These are phyloP conservation scores for Tuta absoluta DNA, from an alignment of 2,888 invertebrate genomes.

Conservation along the genomic window DNA sequence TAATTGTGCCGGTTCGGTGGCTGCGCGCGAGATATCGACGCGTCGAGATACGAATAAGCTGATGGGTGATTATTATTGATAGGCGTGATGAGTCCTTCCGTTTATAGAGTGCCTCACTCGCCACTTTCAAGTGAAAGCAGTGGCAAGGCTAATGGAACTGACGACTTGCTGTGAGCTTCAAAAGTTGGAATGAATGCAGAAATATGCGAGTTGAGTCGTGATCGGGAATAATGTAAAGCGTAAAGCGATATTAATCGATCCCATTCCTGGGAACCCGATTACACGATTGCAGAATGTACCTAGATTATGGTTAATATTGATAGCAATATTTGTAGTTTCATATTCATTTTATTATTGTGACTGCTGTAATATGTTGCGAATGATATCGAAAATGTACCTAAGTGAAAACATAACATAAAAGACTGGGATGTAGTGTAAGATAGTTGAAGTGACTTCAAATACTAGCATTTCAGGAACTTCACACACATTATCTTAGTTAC, in stretches of 20 bases:
- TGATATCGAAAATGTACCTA: too few species aligned
- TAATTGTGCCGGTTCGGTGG: conserved; percentile 54
- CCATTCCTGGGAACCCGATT: conserved; percentile 15
- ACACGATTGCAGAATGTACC: conserved; percentile 16
- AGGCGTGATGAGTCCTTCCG: conserved; percentile 34
- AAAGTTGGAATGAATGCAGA: conserved; percentile 22
- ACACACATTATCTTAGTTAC: too few species aligned
- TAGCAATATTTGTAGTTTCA: conserved; percentile 11
- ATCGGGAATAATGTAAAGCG: conserved; percentile 22
- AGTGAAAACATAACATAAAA: too few species aligned
- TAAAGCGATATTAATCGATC: conserved; percentile 16
- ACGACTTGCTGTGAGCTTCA: conserved; percentile 15
- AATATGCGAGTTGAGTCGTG: conserved; percentile 16
- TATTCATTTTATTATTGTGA: background rate
- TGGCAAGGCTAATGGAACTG: conserved; percentile 19
- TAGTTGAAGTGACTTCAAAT: too few species aligned
- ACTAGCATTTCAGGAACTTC: too few species aligned
- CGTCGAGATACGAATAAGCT: conserved; percentile 18
- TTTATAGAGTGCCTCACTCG: conserved; percentile 31
- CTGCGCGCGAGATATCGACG: conserved; percentile 37
- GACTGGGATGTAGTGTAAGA: too few species aligned
- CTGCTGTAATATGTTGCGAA: too few species aligned
- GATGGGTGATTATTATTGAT: conserved; percentile 38
- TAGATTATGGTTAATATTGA: conserved; percentile 19
- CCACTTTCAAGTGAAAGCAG: conserved; percentile 33